Evolutionary conservation across 1,140 invertebrate species (phyloP).

Genomic region (Heliconius hermathena): DNA sequence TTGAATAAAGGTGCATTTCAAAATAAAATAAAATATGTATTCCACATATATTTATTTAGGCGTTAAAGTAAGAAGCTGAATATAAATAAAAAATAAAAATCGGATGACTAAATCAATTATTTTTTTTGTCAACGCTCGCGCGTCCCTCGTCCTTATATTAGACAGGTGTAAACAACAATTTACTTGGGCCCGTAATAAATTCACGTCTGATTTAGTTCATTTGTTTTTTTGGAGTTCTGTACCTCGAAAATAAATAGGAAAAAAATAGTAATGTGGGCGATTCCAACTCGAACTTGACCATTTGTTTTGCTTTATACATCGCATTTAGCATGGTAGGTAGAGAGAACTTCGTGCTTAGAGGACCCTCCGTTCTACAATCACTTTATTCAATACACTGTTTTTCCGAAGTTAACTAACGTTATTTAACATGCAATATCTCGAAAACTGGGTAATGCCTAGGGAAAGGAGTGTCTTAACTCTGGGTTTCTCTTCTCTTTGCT

Average conservation of each 20-base stretch:
- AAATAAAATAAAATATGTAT: neutral
- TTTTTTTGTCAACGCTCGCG: neutral
- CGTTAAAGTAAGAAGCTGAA: neutral
- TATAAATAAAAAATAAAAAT: neutral
- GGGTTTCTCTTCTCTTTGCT: neutral
- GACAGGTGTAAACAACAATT: slow-evolving; percentile 15
- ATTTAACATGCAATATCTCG: too few species aligned
- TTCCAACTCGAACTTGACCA: neutral
- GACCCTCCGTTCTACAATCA: too few species aligned
- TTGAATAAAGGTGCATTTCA: too few species aligned
- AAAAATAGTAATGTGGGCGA: neutral
- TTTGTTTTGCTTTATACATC: neutral
- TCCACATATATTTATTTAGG: neutral
- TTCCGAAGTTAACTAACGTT: too few species aligned
- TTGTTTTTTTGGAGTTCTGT: neutral
- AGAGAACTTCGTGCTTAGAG: too few species aligned
- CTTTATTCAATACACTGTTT: too few species aligned
- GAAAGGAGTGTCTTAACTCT: neutral
- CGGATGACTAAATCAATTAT: neutral
- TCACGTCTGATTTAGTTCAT: slow-evolving; percentile 2
- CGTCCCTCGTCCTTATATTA: neutral
- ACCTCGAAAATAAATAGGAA: too few species aligned
- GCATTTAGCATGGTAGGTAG: neutral
- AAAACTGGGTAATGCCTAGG: neutral
- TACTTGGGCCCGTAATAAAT: slow-evolving; percentile 11